Conservation (phyloP, 2,888 invertebrate species). For the Pollenia angustigena region DNA sequence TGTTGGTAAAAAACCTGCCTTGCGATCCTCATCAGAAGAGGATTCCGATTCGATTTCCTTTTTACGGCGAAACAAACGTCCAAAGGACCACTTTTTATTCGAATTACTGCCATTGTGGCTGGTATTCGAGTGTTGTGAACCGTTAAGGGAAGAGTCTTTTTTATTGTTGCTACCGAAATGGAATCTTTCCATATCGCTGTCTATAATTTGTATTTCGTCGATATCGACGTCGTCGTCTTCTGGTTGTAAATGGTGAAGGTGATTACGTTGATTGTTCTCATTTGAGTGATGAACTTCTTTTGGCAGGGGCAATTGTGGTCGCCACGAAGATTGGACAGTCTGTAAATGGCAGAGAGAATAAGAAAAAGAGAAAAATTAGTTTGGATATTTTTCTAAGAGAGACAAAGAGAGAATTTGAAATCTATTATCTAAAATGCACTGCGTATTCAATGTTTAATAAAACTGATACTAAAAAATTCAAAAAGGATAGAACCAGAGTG, state of each 20-base stretch:
- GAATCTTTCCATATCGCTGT: slow-evolving; percentile 76
- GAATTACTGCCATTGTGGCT: slow-evolving; percentile 76
- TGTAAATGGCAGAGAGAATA: slow-evolving; percentile 72
- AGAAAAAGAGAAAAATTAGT: slow-evolving; percentile 4
- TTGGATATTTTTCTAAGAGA: background rate
- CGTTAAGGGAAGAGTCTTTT: slow-evolving; percentile 72
- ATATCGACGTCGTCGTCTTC: slow-evolving; percentile 73
- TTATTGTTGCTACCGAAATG: slow-evolving; percentile 67
- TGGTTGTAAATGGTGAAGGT: slow-evolving; percentile 64
- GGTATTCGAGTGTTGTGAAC: slow-evolving; percentile 71
- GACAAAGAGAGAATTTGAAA: background rate
- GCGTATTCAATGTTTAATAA: too few species aligned
- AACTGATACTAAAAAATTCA: too few species aligned
- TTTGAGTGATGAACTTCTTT: slow-evolving; percentile 81
- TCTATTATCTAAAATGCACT: too few species aligned
- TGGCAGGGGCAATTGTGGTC: slow-evolving; percentile 84
- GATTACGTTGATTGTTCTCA: slow-evolving; percentile 74
- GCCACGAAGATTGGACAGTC: slow-evolving; percentile 84
- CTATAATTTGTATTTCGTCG: slow-evolving; percentile 79
- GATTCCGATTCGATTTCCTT: slow-evolving; percentile 85
- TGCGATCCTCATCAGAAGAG: slow-evolving; percentile 84
- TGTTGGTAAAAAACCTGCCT: slow-evolving; percentile 82
- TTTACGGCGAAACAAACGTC: slow-evolving; percentile 90
- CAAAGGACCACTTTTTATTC: slow-evolving; percentile 90
- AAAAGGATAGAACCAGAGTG: too few species aligned